Base-by-base conservation (phyloP, 2,888 invertebrate species). In the Eucriotettix oculatus region DNA sequence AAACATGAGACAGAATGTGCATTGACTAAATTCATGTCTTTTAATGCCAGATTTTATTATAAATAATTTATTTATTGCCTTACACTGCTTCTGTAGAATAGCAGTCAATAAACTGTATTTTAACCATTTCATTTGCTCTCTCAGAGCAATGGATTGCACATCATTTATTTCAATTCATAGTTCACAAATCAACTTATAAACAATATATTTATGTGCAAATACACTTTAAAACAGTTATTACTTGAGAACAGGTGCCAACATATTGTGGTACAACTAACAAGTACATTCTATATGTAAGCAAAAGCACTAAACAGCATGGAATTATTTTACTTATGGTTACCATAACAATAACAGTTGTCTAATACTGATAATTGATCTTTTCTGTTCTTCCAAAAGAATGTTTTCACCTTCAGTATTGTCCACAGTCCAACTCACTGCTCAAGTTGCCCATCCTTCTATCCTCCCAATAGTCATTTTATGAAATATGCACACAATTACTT, bases 1-100 rank as follows among this genome's bases (percentile, higher is more conserved):
- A 62, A 63, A 63, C 61, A 63, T 58, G 59, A 58, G 61, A 65
- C 61, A 64, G 59, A 61, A 61, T 60, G 64, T 65, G 65, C 65
- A 64, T 56, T 64, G 58, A 60, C 61, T 64, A 59, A 64, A 60
- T 63, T 62, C 65, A 57, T 64, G 63, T 64, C 63, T 65, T 64
- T 64, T 62, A 57, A 64, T 64, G 65, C 65, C 62, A 61, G 58
- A 17, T 56, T 57, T 57, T 64, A 62, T 58, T 58, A 54, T 56
- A 56, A 55, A 57, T 58, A 60, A 60, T 60, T n/a, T 61, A 62
- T 59, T 63, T 63, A 62, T 64, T 64, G 61, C 62, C 61, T 59
- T 61, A 59, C 61, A 52, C 43, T 58, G 17, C 52, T 57, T 29
- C 42, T 52, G 52, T 62, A 58, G 54, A 41, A 54, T 52, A 60